A percentile compares a stretch with the other conserved stretches of the same genome.
Evolutionary conservation across 2,888 invertebrate genomes (phyloP).

Genomic region (Megastigmus dorsalis): DNA sequence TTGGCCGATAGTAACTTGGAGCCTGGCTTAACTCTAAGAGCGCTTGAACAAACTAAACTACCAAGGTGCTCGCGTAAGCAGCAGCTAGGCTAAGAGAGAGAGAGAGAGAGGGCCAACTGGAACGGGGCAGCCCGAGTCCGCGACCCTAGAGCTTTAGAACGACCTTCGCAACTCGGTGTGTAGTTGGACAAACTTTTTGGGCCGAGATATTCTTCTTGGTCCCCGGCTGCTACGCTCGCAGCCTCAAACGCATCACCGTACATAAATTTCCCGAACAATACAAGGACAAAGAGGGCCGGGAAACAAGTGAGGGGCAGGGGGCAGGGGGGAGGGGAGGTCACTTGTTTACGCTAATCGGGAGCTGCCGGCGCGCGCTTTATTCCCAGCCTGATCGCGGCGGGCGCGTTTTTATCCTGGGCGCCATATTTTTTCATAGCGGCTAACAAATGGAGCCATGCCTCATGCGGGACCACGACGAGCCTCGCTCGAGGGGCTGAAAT

Average conservation of each 20-base stretch:
- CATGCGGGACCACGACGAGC: conserved; percentile 61
- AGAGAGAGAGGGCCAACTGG: too few relatives aligned
- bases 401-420: conserved; percentile 10
- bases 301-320: neutral
- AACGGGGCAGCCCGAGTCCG: too few relatives aligned
- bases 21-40: conserved; percentile 45
- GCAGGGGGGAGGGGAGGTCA: neutral
- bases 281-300: too few relatives aligned
- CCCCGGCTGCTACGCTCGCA: neutral
- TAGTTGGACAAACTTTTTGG: conserved; percentile 18
- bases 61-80: too few relatives aligned
- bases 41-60: conserved; percentile 47
- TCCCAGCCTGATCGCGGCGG: conserved; percentile 42
- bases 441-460: conserved; percentile 70
- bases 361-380: conserved; percentile 7
- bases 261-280: too few relatives aligned
- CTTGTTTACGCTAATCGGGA: conserved; percentile 47
- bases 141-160: too few relatives aligned
- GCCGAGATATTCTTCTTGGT: conserved; percentile 2
- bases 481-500: conserved; percentile 39
- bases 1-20: conserved; percentile 49
- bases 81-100: too few relatives aligned
- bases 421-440: conserved; percentile 52
- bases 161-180: too few relatives aligned
- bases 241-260: conserved; percentile 18